A percentile compares a stretch with the other conserved stretches of the same genome.
phyloP scores from a whole-genome alignment of 2,113 vertebrate genomes.

The Athene cunicularia region DNA sequence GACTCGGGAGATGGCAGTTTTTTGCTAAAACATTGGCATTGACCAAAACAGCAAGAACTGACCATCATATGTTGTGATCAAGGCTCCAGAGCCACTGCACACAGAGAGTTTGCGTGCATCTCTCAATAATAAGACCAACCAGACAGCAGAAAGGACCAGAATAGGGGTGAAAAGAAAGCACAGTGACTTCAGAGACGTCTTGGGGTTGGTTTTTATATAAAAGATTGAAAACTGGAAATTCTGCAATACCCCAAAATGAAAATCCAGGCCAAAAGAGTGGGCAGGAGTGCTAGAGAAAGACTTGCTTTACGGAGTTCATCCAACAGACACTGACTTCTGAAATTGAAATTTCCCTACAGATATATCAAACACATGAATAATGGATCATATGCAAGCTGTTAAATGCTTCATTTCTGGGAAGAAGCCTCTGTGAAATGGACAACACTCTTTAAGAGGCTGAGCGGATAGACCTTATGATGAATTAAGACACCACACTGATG shows the following conservation, averaged over 20 bases:
- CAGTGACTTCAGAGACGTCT: neutral
- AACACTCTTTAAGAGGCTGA: neutral
- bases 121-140: neutral
- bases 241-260: neutral
- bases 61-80: neutral
- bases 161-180: neutral
- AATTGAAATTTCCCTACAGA: neutral
- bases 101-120: neutral
- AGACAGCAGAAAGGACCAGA: neutral
- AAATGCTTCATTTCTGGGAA: neutral
- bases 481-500: neutral
- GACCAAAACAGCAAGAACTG: neutral
- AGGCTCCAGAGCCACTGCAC: neutral
- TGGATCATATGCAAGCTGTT: neutral
- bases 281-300: neutral
- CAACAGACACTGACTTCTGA: neutral
- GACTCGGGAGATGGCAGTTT: neutral
- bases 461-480: neutral
- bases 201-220: neutral
- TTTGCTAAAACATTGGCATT: neutral
- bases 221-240: neutral
- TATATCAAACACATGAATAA: neutral
- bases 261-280: neutral
- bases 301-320: neutral
- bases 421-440: neutral